Percentiles rank a stretch among this genome's conserved stretches.
Conservation (phyloP, 2,888 invertebrate genomes). For the Ennomos quercinarius region DNA sequence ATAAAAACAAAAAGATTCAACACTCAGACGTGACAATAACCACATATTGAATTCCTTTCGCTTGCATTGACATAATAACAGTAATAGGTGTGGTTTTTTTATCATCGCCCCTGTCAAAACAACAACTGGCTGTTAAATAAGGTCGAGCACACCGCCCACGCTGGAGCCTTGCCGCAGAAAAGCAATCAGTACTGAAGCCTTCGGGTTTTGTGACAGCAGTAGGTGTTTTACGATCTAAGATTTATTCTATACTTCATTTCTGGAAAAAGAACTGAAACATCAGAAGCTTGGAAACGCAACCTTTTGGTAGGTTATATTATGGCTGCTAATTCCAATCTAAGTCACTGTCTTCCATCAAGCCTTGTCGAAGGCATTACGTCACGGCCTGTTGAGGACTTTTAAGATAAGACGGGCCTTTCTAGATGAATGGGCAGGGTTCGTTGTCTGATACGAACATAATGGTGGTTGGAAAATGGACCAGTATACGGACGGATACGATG, state of each 20-base stretch:
- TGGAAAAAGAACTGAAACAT: too few species aligned
- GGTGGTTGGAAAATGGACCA: slow-evolving; percentile 28
- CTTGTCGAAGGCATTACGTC: slow-evolving; percentile 34
- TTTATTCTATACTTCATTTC: too few species aligned
- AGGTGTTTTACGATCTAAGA: too few species aligned
- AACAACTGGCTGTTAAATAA: slow-evolving; percentile 32
- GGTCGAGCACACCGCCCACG: slow-evolving; percentile 35
- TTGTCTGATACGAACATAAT: slow-evolving; percentile 32
- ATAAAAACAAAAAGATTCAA: slow-evolving; percentile 3
- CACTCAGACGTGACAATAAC: slow-evolving; percentile 5
- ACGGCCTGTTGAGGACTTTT: slow-evolving; percentile 32
- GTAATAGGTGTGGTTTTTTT: slow-evolving; percentile 36
- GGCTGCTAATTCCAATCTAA: neutral
- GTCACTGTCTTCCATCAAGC: slow-evolving; percentile 15
- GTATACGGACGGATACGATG: slow-evolving; percentile 7
- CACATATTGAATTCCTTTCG: slow-evolving; percentile 14
- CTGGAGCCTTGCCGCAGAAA: slow-evolving; percentile 1
- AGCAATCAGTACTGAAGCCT: slow-evolving; percentile 9
- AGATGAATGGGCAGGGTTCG: slow-evolving; percentile 35
- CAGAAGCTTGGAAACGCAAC: too few species aligned
- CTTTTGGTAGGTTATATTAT: too few species aligned
- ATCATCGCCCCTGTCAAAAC: slow-evolving; percentile 34
- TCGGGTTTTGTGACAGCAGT: too few species aligned
- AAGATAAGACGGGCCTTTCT: slow-evolving; percentile 37
- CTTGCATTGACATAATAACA: slow-evolving; percentile 24